phyloP scores from a whole-genome alignment of 2,797 vertebrate species.

The Liasis olivaceus region DNA sequence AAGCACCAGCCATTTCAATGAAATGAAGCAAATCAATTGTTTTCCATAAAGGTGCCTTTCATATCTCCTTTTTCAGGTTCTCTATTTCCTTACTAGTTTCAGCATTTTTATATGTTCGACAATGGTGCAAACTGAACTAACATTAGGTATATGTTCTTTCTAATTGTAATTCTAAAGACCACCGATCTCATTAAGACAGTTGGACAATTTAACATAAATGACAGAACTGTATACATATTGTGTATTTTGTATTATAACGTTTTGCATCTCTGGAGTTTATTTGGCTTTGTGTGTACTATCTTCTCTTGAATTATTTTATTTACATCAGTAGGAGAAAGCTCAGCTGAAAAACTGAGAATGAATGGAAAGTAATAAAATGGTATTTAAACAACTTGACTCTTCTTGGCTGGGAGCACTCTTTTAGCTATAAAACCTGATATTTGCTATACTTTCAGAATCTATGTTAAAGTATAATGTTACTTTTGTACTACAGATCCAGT shows the following conservation, averaged over 20 bases:
- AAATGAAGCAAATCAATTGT: constrained; percentile 83
- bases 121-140: constrained; percentile 55
- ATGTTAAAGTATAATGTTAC: neutral
- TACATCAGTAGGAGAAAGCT: neutral
- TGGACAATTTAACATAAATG: constrained; percentile 48
- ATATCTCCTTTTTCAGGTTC: constrained; percentile 73
- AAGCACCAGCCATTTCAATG: constrained; percentile 82
- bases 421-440: neutral
- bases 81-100: constrained; percentile 66
- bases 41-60: constrained; percentile 81
- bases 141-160: neutral
- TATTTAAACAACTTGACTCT: neutral
- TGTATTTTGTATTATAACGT: constrained; percentile 13
- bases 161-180: constrained; percentile 42
- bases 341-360: neutral
- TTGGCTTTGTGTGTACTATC: neutral
- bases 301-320: neutral
- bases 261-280: neutral
- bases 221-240: neutral
- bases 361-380: neutral
- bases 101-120: constrained; percentile 63
- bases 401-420: neutral
- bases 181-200: constrained; percentile 56
- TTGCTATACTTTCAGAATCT: neutral
- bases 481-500: neutral